These are phyloP conservation scores for Dilophus febrilis DNA, from an alignment of 2,888 invertebrate genomes.

Conservation along the genomic window DNA sequence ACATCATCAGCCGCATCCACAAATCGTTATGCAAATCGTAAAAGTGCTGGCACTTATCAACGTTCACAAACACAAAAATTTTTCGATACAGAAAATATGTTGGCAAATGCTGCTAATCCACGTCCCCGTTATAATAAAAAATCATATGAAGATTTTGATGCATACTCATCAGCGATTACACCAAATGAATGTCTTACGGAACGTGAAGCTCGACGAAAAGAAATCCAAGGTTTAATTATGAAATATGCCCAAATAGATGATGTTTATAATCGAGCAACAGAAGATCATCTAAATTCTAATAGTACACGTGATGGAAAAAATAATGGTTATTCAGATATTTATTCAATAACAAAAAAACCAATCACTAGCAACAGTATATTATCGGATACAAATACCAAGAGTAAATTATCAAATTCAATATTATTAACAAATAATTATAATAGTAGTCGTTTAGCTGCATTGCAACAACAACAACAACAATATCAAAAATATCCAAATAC, in stretches of 20 bases:
- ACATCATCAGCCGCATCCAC: constrained; percentile 18
- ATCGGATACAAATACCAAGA: too few species aligned
- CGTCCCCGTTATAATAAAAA: not conserved
- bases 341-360: too few species aligned
- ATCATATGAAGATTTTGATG: constrained; percentile 18
- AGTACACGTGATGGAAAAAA: too few species aligned
- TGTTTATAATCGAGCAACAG: constrained; percentile 39
- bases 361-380: too few species aligned
- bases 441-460: not conserved
- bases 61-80: constrained; percentile 17
- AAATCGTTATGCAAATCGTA: constrained; percentile 24
- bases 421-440: not conserved
- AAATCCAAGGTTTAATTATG: constrained; percentile 64
- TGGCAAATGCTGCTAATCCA: constrained; percentile 17
- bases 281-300: constrained; percentile 19
- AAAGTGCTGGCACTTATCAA: constrained; percentile 19
- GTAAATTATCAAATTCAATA: too few species aligned
- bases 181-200: constrained; percentile 39
- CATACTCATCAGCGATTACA: constrained; percentile 25
- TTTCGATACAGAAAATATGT: constrained; percentile 17
- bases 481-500: too few species aligned
- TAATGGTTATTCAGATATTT: too few species aligned
- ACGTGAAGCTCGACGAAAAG: constrained; percentile 63
- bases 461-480: too few species aligned
- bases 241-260: constrained; percentile 69